phyloP scores from a whole-genome alignment of 30 jellyfish, hydroid and myxozoan species.

The Chrysaora quinquecirrha region DNA sequence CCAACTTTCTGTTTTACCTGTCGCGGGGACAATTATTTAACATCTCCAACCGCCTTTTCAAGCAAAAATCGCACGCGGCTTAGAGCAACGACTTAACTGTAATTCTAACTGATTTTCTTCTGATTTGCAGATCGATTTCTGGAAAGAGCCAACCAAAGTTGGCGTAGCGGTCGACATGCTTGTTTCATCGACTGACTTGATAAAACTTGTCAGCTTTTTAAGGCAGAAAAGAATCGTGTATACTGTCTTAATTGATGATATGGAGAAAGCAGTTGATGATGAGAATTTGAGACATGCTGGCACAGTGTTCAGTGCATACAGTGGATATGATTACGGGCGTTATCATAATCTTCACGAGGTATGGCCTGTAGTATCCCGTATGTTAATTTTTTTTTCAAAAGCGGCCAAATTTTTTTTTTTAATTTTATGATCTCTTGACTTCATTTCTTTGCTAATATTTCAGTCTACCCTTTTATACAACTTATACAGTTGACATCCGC shows the following conservation, averaged over 20 bases:
- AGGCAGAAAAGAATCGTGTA: conserved; percentile 19
- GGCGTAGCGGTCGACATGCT: conserved; percentile 80
- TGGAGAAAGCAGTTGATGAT: conserved; percentile 44
- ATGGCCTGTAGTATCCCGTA: neutral
- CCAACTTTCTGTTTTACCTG: too few relatives aligned
- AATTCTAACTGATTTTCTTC: too few relatives aligned
- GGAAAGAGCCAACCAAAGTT: conserved; percentile 69
- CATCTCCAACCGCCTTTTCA: too few relatives aligned
- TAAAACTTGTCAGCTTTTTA: conserved; percentile 8
- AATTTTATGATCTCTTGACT: too few relatives aligned
- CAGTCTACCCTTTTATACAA: too few relatives aligned
- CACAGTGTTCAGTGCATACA: conserved; percentile 65
- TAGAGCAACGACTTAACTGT: too few relatives aligned
- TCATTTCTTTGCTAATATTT: neutral
- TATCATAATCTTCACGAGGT: conserved; percentile 78
- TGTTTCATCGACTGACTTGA: conserved; percentile 38
- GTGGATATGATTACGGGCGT: conserved; percentile 80
- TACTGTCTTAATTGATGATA: conserved; percentile 46
- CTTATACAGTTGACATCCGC: too few relatives aligned
- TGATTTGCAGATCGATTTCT: conserved; percentile 60
- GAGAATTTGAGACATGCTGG: conserved; percentile 69
- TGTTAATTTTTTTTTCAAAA: neutral
- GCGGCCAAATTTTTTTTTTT: neutral
- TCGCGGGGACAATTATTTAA: too few relatives aligned
- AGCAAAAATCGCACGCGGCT: too few relatives aligned